Base-by-base conservation (phyloP, 2,888 invertebrate genomes). In the Gastracanthus pulcherrimus region DNA sequence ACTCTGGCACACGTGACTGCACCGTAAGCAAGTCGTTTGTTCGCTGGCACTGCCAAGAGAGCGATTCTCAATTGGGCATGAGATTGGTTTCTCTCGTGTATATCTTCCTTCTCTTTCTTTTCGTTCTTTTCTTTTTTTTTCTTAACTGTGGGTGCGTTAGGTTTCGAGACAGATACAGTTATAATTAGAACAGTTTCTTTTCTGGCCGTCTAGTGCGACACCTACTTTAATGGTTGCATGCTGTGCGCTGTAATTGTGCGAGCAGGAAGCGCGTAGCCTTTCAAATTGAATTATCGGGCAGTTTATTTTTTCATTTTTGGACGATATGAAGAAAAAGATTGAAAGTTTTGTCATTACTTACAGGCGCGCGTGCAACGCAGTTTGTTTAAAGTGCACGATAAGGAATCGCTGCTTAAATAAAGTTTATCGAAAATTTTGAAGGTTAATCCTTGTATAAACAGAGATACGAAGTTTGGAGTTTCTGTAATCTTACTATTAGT, bases 281-380 rank as follows among this genome's bases (percentile, higher is more conserved):
- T 16, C 19, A 62, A 70, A 77, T 69, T 62, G 60, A 77, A 77
- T 77, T 62, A 69, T 70, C 69, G 45, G 41, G 45, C 48, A 6
- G 36, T n/a, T 77, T 70, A 19, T 48, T 36, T 67, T 75, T 36
- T 16, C 16, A 2, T 51, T 41, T 51, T 36, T 76, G 38, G 13
- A 1, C 34, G 29, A 19, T n/a, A 19, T 34, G 23, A 13, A 9
- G 19, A 31, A 62, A 36, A n/a, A 36, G 41, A 36, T 62, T 62
- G 16, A 5, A 60, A 41, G 60, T 31, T 9, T 26, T 23, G 60
- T 29, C 2, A 48, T n/a, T 7, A 5, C 31, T 23, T n/a, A n/a
- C 26, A 16, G 36, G n/a, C 36, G 13, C n/a, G n/a, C n/a, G n/a
- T n/a, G n/a, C n/a, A 41, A 26, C 19, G 16, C 19, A 16, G 16